These are phyloP conservation scores for Rhamnusium bicolor DNA, from an alignment of 2,888 invertebrate species.

Conservation along the genomic window DNA sequence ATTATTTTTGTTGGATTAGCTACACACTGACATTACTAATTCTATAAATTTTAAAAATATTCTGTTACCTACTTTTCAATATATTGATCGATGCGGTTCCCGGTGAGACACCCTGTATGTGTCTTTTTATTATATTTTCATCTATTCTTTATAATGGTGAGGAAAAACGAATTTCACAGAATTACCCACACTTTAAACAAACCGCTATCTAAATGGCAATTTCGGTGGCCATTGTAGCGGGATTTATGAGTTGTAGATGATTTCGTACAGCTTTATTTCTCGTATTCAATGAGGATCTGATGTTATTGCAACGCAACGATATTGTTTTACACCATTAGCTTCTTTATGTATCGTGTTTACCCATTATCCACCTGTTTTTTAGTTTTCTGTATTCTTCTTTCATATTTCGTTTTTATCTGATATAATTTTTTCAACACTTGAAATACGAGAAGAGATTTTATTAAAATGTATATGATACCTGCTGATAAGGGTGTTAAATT, in stretches of 20 bases:
- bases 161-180: not conserved
- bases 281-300: not conserved
- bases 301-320: not conserved
- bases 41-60: too few species aligned
- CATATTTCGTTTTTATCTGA: not conserved
- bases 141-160: not conserved
- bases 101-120: too few species aligned
- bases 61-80: too few species aligned
- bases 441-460: not conserved
- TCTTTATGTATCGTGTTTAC: conserved; percentile 8
- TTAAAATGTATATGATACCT: not conserved
- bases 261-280: not conserved
- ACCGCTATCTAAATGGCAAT: conserved; percentile 6
- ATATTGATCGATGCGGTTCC: too few species aligned
- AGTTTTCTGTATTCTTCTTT: not conserved
- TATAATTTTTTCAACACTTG: not conserved
- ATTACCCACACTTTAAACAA: not conserved
- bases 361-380: conserved; percentile 5
- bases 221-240: not conserved
- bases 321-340: conserved; percentile 20
- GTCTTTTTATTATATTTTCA: not conserved
- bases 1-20: too few species aligned
- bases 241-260: conserved; percentile 2
- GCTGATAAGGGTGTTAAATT: conserved; percentile 8
- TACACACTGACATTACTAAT: too few species aligned